A percentile compares a stretch with the other conserved stretches of the same genome.
Conservation (phyloP, 2,797 vertebrate species). For the Rhincodon typus region DNA sequence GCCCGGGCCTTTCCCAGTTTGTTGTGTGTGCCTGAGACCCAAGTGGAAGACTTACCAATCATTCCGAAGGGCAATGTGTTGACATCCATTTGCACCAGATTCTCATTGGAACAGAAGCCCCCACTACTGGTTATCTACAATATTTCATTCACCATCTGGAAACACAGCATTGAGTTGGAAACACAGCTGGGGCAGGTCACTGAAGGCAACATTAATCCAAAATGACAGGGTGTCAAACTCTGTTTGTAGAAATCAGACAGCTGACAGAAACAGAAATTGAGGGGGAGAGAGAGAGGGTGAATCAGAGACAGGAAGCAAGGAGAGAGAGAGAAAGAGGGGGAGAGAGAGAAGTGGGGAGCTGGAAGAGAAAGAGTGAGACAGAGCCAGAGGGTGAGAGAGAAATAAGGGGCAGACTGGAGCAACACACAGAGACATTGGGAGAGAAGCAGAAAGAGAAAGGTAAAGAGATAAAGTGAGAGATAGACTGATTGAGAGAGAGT, state of each 20-base stretch:
- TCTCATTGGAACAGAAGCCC: constrained; percentile 77
- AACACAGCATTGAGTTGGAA: neutral
- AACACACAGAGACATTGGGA: neutral
- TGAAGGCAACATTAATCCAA: too few relatives aligned
- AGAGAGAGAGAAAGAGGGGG: too few relatives aligned
- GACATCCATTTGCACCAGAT: constrained; percentile 66
- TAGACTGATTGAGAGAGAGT: neutral
- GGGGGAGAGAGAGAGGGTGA: too few relatives aligned
- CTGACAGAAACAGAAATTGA: too few relatives aligned
- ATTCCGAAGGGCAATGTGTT: constrained; percentile 71
- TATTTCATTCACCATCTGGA: constrained; percentile 67
- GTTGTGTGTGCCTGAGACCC: neutral
- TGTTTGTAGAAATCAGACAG: too few relatives aligned
- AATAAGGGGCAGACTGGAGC: too few relatives aligned
- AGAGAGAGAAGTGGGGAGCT: too few relatives aligned
- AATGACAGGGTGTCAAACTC: too few relatives aligned
- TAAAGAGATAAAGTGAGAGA: neutral
- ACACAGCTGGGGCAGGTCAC: neutral
- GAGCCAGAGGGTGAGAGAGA: too few relatives aligned
- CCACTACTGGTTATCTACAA: constrained; percentile 75
- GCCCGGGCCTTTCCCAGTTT: too few relatives aligned
- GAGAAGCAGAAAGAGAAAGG: neutral
- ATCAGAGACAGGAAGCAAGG: too few relatives aligned
- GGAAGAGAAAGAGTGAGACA: too few relatives aligned
- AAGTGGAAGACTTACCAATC: constrained; percentile 58